A percentile compares a stretch with the other conserved stretches of the same genome.
Evolutionary conservation across 2,888 invertebrate species (phyloP).

Genomic region (Morpho achilles): DNA sequence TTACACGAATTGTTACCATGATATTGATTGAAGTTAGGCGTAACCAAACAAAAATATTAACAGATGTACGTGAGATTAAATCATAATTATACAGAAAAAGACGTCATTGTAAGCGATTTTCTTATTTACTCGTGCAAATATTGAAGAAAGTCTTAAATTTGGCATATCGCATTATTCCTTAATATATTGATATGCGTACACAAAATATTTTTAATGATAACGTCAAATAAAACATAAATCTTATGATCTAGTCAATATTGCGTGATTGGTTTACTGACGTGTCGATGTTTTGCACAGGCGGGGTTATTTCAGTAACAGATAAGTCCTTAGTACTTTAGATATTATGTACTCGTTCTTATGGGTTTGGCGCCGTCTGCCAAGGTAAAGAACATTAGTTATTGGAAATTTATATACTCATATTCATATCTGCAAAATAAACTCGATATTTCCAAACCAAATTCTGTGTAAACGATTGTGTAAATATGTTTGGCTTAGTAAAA

Average conservation of each 20-base stretch:
- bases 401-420: slow-evolving; percentile 1
- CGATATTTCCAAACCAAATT: no score
- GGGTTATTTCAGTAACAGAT: slow-evolving; percentile 24
- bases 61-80: slow-evolving; percentile 11
- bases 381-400: slow-evolving; percentile 17
- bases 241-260: slow-evolving; percentile 15
- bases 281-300: slow-evolving; percentile 18
- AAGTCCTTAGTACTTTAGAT: slow-evolving; percentile 19
- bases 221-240: slow-evolving; percentile 24
- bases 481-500: no score
- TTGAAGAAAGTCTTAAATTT: slow-evolving; percentile 7
- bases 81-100: slow-evolving; percentile 9
- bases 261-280: slow-evolving; percentile 17
- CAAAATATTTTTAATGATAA: slow-evolving; percentile 10
- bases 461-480: no score
- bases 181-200: slow-evolving; percentile 3
- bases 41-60: not conserved
- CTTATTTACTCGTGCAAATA: slow-evolving; percentile 14
- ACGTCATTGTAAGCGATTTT: slow-evolving; percentile 15
- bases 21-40: no score
- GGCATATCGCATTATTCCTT: slow-evolving; percentile 3
- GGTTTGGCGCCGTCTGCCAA: slow-evolving; percentile 21
- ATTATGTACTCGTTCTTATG: slow-evolving; percentile 10
- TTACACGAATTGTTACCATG: no score
- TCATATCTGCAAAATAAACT: slow-evolving; percentile 5